phyloP scores from a whole-genome alignment of 2,888 invertebrate genomes.

The Cephus pygmeus region DNA sequence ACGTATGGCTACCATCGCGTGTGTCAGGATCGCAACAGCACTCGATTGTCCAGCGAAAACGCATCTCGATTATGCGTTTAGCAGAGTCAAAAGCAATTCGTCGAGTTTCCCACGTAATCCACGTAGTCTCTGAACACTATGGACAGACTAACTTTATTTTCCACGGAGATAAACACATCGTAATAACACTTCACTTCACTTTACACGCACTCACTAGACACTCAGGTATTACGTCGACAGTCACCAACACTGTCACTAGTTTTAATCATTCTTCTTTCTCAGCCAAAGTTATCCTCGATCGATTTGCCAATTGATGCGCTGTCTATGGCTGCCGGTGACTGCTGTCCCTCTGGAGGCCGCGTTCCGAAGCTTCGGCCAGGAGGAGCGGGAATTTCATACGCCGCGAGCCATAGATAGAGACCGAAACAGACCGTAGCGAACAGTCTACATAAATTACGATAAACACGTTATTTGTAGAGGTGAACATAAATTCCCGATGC shows the following conservation, averaged over 20 bases:
- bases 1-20: not conserved
- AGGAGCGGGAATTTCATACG: not conserved
- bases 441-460: constrained; percentile 62
- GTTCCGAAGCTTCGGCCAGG: too few relatives aligned
- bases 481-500: constrained; percentile 63
- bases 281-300: not conserved
- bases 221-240: too few relatives aligned
- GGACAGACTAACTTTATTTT: too few relatives aligned
- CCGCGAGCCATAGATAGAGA: not conserved
- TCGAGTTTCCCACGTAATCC: constrained; percentile 17
- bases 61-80: constrained; percentile 51
- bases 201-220: too few relatives aligned
- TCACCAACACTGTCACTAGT: too few relatives aligned
- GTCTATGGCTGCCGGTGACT: too few relatives aligned
- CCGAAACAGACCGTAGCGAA: not conserved
- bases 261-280: not conserved
- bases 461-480: constrained; percentile 64
- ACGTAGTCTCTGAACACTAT: too few relatives aligned
- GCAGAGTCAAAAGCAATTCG: constrained; percentile 24
- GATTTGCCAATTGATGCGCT: too few relatives aligned
- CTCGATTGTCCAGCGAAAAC: constrained; percentile 28
- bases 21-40: constrained; percentile 9
- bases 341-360: too few relatives aligned
- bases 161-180: too few relatives aligned
- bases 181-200: too few relatives aligned